Base-by-base conservation (phyloP, 2,113 vertebrate genomes). In the Tenebrosternarchus preto region DNA sequence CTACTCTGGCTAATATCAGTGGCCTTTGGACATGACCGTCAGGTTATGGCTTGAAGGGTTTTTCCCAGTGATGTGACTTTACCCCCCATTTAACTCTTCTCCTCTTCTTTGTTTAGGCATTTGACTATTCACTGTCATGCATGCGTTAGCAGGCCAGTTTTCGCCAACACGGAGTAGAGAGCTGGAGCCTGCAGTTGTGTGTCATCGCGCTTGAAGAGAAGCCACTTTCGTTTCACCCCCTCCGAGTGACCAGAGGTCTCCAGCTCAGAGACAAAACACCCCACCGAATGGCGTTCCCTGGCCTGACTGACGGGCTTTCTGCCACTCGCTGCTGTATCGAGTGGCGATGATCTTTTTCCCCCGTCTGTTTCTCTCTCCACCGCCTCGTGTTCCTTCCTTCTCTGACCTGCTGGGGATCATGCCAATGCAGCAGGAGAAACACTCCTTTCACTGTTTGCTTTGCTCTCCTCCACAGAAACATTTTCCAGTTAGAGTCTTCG, bases 91-190 rank as follows among this genome's bases (percentile, higher is more conserved):
- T n/a, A n/a, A n/a, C n/a, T n/a, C n/a, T n/a, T n/a, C n/a, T n/a
- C n/a, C n/a, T n/a, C n/a, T n/a, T n/a, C n/a, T 36, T 36, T 36
- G 33, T 36, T 36, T 36, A 36, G 33, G 33, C n/a, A n/a, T n/a
- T n/a, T n/a, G n/a, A n/a, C n/a, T n/a, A n/a, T n/a, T n/a, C n/a
- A n/a, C n/a, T n/a, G n/a, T n/a, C n/a, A n/a, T n/a, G n/a, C n/a
- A n/a, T n/a, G n/a, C n/a, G n/a, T n/a, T n/a, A n/a, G n/a, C n/a
- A 79, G 60, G 63, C 27, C 60, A 31, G 43, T 68, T 81, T 63
- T 55, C 15, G 81, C 83, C 69, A 76, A n/a, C n/a, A n/a, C n/a
- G n/a, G n/a, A n/a, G 81, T 86, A 78, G 76, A 83, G 71, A 55
- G 79, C 80, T 80, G 63, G 84, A 68, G 76, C 73, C 81, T 75